These are phyloP conservation scores for Acrobasis repandana DNA, from an alignment of 2,888 invertebrate species.

Conservation along the genomic window DNA sequence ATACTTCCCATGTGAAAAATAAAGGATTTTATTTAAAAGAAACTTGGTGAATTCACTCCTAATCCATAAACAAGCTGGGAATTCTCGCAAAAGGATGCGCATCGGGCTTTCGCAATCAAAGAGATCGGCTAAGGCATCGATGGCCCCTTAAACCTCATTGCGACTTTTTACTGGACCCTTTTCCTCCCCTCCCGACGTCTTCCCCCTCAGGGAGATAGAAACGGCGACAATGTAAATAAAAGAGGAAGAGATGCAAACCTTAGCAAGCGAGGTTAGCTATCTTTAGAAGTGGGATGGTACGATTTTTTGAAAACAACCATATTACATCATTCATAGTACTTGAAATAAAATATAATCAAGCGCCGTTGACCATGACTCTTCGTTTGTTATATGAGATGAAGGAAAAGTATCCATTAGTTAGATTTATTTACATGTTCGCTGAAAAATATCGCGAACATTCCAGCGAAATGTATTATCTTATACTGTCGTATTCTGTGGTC, in stretches of 20 bases:
- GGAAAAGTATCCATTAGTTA: too few relatives aligned
- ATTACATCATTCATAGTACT: too few relatives aligned
- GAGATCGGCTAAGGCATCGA: constrained; percentile 55
- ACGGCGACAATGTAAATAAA: constrained; percentile 57
- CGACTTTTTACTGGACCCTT: constrained; percentile 65
- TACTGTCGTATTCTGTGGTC: too few relatives aligned
- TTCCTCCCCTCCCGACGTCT: constrained; percentile 41
- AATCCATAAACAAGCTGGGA: constrained; percentile 40
- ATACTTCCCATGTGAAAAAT: not conserved
- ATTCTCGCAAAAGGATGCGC: constrained; percentile 28
- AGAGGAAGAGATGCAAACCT: not conserved
- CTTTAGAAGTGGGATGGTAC: not conserved
- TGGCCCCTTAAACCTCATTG: constrained; percentile 59
- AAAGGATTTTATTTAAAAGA: constrained; percentile 27
- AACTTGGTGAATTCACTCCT: constrained; percentile 26
- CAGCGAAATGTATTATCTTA: too few relatives aligned
- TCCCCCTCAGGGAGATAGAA: constrained; percentile 34
- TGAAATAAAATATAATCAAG: too few relatives aligned
- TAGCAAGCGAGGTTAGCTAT: not conserved
- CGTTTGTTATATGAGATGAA: too few relatives aligned
- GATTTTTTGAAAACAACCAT: too few relatives aligned
- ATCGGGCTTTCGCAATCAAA: constrained; percentile 60
- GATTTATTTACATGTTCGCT: too few relatives aligned
- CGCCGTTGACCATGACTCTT: too few relatives aligned
- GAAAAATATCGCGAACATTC: too few relatives aligned